A percentile compares a stretch with the other conserved stretches of the same genome.
Conservation (phyloP, 2,888 invertebrate species). For the Clivina fossor region DNA sequence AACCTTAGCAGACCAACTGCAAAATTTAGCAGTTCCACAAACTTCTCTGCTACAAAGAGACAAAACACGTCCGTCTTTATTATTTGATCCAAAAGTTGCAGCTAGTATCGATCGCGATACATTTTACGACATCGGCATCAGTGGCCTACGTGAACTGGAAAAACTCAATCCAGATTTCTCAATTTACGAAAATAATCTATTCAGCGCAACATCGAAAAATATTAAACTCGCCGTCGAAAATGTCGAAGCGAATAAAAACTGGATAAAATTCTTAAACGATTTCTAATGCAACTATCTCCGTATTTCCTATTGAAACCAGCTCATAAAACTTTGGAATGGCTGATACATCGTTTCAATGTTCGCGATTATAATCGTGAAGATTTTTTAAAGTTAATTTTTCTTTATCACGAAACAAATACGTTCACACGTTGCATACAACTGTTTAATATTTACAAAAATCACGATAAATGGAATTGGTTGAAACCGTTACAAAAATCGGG, state of each 20-base stretch:
- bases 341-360: constrained; percentile 85
- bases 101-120: constrained; percentile 81
- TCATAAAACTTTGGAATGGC: constrained; percentile 94
- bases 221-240: constrained; percentile 81
- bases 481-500: constrained; percentile 72
- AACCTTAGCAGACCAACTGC: constrained; percentile 77
- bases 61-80: constrained; percentile 74
- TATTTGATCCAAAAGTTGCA: constrained; percentile 90
- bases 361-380: constrained; percentile 85
- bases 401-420: constrained; percentile 90
- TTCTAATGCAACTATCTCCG: constrained; percentile 81
- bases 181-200: constrained; percentile 74
- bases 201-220: constrained; percentile 72
- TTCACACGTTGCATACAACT: constrained; percentile 83
- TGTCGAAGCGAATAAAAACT: constrained; percentile 74
- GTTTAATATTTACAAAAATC: constrained; percentile 62
- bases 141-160: constrained; percentile 82
- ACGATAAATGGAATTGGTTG: constrained; percentile 78
- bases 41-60: constrained; percentile 66
- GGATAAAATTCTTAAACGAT: constrained; percentile 73
- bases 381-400: constrained; percentile 78
- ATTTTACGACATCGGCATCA: constrained; percentile 82
- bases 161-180: constrained; percentile 71
- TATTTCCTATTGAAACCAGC: constrained; percentile 83
- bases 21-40: constrained; percentile 75